phyloP scores from a whole-genome alignment of 2,113 vertebrate species.

The Macaca mulatta region DNA sequence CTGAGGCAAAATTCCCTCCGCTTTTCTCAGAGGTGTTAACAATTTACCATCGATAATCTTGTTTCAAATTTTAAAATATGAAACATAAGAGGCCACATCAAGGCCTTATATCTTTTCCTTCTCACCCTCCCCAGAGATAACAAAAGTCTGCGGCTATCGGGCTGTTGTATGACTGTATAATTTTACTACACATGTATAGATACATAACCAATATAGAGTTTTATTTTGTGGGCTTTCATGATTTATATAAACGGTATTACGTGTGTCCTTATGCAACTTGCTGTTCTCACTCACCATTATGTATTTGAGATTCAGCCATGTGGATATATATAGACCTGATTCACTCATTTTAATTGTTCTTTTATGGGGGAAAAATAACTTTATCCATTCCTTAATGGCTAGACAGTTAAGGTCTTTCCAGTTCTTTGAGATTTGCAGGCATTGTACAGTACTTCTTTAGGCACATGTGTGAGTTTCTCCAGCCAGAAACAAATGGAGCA shows the following conservation, averaged over 20 bases:
- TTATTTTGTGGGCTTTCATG: background rate
- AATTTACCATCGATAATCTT: background rate
- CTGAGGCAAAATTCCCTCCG: background rate
- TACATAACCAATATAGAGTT: background rate
- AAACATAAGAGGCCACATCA: background rate
- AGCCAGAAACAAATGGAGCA: background rate
- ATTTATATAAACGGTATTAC: background rate
- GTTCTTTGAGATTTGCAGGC: background rate
- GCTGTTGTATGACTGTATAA: background rate
- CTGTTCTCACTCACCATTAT: background rate
- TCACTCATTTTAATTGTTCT: background rate
- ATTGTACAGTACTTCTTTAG: background rate
- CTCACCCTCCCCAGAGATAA: background rate
- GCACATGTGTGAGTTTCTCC: background rate
- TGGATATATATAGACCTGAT: background rate
- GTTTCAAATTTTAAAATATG: background rate
- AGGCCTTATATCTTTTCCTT: background rate
- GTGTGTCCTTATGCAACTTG: background rate
- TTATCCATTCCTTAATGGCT: background rate
- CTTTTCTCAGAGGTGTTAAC: background rate
- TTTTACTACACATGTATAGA: background rate
- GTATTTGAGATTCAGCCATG: background rate
- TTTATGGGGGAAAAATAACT: background rate
- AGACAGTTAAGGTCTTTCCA: background rate
- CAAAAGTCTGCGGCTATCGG: background rate